Conservation (phyloP, 2,797 vertebrate species). For the Lophura swinhoii region DNA sequence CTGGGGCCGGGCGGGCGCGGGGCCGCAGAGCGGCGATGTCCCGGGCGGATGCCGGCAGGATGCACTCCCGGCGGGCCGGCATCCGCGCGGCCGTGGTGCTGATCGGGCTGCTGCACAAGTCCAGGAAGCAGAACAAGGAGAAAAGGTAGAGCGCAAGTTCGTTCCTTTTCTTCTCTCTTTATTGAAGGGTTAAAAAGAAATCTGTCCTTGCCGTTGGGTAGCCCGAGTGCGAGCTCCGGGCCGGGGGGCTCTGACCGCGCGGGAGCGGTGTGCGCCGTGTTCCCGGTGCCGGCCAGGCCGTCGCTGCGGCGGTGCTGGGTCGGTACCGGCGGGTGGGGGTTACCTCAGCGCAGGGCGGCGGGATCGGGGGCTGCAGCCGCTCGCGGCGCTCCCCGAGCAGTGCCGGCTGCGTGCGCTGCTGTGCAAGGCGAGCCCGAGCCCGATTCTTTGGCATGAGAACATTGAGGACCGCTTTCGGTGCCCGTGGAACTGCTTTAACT, state of each 20-base stretch:
- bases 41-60: constrained; percentile 79
- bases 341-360: no score
- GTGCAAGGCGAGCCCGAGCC: neutral
- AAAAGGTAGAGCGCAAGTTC: constrained; percentile 71
- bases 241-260: no score
- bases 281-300: no score
- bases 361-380: no score
- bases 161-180: neutral
- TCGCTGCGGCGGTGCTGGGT: no score
- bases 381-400: no score
- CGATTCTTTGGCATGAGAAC: neutral
- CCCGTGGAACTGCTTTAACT: neutral
- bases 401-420: no score
- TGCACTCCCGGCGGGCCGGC: constrained; percentile 91
- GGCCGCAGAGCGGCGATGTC: constrained; percentile 75
- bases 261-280: no score
- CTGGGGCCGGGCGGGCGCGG: neutral
- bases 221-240: no score
- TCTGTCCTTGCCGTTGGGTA: no score
- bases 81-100: constrained; percentile 94
- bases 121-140: constrained; percentile 86
- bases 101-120: constrained; percentile 95
- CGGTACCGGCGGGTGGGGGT: no score
- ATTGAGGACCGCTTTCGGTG: neutral
- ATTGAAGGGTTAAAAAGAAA: neutral